A percentile compares a stretch with the other conserved stretches of the same genome.
These are phyloP conservation scores for Heliocidaris erythrogramma DNA, from an alignment of 35 echinoderm and acorn worm genomes.

Conservation along the genomic window DNA sequence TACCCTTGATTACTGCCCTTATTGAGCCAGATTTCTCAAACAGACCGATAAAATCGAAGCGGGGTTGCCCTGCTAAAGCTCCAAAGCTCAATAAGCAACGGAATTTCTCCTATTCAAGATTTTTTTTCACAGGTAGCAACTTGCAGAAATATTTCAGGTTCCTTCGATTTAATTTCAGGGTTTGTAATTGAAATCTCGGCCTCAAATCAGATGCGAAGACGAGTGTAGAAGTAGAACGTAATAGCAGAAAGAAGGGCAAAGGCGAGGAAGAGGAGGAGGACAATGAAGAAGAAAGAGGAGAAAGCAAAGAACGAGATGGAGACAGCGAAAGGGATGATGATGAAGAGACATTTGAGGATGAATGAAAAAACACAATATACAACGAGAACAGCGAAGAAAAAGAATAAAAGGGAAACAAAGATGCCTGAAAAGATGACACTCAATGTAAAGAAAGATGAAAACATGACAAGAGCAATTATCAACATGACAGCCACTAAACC, in stretches of 20 bases:
- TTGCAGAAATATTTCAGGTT: neutral
- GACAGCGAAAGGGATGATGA: neutral
- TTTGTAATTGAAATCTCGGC: neutral
- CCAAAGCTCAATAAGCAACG: too few species aligned
- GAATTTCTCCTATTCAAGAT: neutral
- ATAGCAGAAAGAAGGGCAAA: neutral
- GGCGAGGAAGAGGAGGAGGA: neutral
- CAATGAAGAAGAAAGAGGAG: neutral
- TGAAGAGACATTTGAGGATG: neutral
- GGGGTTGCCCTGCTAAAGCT: too few species aligned
- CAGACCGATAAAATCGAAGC: too few species aligned
- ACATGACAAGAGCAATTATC: neutral
- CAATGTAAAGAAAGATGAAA: neutral
- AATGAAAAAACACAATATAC: neutral
- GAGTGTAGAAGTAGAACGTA: neutral
- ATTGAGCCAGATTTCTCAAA: too few species aligned
- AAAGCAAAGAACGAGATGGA: neutral
- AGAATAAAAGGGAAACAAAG: neutral
- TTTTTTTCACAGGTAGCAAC: neutral
- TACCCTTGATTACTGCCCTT: too few species aligned
- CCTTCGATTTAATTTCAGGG: neutral
- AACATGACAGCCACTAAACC: neutral
- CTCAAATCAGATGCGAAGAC: neutral
- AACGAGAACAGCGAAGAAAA: neutral
- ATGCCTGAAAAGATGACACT: neutral